phyloP scores from a whole-genome alignment of 2,113 vertebrate species.

The Etheostoma spectabile region DNA sequence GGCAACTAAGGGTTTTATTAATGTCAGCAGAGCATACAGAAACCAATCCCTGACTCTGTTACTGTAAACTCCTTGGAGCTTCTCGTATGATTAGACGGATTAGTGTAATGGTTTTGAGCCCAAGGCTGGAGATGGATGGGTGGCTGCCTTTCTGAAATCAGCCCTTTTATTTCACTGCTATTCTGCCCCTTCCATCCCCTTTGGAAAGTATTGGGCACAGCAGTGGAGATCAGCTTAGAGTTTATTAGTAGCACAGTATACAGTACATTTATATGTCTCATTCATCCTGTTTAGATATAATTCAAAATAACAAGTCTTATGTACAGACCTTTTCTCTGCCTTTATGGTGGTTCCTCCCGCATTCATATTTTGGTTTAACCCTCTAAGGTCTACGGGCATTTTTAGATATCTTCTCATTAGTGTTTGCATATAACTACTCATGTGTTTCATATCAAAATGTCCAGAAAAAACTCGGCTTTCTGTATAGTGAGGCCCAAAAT shows the following conservation, averaged over 20 bases:
- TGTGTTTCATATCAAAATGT: too few relatives aligned
- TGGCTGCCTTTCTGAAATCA: constrained; percentile 20
- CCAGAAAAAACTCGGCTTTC: too few relatives aligned
- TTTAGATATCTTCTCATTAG: too few relatives aligned
- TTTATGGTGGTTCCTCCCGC: neutral
- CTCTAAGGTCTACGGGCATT: too few relatives aligned
- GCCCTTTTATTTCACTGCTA: constrained; percentile 1
- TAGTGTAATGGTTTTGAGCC: constrained; percentile 50
- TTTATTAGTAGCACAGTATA: constrained; percentile 6
- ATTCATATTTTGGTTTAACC: neutral
- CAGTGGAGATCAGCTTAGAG: neutral
- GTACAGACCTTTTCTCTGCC: neutral
- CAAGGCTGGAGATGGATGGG: constrained; percentile 35
- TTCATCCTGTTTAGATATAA: neutral
- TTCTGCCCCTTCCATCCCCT: constrained; percentile 3
- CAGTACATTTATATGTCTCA: neutral
- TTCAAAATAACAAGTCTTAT: neutral
- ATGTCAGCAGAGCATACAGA: constrained; percentile 36
- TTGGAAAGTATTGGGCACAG: neutral
- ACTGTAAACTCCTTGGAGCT: constrained; percentile 21
- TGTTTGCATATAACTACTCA: too few relatives aligned
- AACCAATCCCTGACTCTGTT: constrained; percentile 19
- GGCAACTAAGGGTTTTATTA: constrained; percentile 26
- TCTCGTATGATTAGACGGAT: constrained; percentile 55
- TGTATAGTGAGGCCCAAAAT: too few relatives aligned